phyloP scores from a whole-genome alignment of 2,888 invertebrate genomes.

The Brachypalpus laphriformis region DNA sequence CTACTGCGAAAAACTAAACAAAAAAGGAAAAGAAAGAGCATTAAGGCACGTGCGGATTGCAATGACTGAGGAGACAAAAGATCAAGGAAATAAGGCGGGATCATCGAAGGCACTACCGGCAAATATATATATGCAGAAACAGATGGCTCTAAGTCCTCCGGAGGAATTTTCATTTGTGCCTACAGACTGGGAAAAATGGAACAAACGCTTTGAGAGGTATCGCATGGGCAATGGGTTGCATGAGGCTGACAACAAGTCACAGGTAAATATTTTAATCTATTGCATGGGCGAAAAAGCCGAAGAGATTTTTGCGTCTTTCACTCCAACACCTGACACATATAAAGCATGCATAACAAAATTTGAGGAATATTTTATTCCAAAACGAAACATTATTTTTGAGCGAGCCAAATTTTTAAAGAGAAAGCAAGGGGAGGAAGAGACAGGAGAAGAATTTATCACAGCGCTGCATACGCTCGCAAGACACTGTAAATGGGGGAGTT shows the following conservation, averaged over 20 bases:
- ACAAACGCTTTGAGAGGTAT: background rate
- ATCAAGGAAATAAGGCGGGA: too few relatives aligned
- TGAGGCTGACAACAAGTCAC: background rate
- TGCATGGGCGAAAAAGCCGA: conserved; percentile 33
- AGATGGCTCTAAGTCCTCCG: too few relatives aligned
- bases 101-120: too few relatives aligned
- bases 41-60: too few relatives aligned
- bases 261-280: conserved; percentile 28
- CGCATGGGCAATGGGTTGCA: conserved; percentile 1
- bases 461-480: background rate
- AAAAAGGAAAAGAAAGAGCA: too few relatives aligned
- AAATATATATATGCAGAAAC: too few relatives aligned
- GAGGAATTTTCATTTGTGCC: too few relatives aligned
- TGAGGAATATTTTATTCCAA: conserved; percentile 30
- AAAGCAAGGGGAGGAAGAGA: background rate
- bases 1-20: too few relatives aligned
- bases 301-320: conserved; percentile 13
- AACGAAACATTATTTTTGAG: conserved; percentile 24
- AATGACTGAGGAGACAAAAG: too few relatives aligned
- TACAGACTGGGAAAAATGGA: background rate
- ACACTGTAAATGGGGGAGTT: too few relatives aligned
- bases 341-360: conserved; percentile 3
- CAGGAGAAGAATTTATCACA: too few relatives aligned
- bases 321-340: background rate
- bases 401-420: conserved; percentile 16